phyloP scores from a whole-genome alignment of 2,888 invertebrate species.

The Brachylomia viminalis region DNA sequence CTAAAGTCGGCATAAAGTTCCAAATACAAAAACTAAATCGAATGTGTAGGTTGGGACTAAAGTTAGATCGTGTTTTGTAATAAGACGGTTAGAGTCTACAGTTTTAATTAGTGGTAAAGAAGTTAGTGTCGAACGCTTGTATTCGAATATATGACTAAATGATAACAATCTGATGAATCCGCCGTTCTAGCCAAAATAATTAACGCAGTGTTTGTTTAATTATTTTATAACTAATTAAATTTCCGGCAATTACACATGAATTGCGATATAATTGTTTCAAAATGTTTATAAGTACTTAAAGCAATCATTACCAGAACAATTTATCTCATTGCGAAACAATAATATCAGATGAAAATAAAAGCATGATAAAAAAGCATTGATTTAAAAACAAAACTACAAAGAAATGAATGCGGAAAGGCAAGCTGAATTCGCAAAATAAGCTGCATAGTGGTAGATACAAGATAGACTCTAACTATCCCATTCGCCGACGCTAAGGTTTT shows the following conservation, averaged over 20 bases:
- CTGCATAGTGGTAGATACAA: constrained; percentile 55
- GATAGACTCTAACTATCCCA: constrained; percentile 71
- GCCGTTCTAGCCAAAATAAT: constrained; percentile 27
- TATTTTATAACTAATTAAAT: constrained; percentile 30
- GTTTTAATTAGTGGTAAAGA: constrained; percentile 13
- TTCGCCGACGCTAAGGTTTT: constrained; percentile 68
- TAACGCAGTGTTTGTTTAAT: constrained; percentile 30
- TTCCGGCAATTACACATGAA: constrained; percentile 29
- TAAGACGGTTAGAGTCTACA: neutral
- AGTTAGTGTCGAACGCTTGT: neutral
- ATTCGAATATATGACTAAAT: constrained; percentile 9
- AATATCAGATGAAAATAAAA: neutral
- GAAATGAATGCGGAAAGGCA: constrained; percentile 24
- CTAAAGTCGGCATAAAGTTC: too few relatives aligned
- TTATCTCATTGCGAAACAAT: constrained; percentile 1
- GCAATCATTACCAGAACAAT: constrained; percentile 15
- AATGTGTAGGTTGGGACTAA: too few relatives aligned
- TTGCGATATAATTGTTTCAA: constrained; percentile 11
- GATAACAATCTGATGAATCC: constrained; percentile 31
- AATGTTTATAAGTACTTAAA: constrained; percentile 5
- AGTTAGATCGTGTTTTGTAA: too few relatives aligned
- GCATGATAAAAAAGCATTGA: neutral
- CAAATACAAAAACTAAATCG: too few relatives aligned
- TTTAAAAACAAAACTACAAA: constrained; percentile 6
- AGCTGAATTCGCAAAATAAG: constrained; percentile 61